Conservation (phyloP, 2,113 vertebrate genomes). For the Proteles cristata region DNA sequence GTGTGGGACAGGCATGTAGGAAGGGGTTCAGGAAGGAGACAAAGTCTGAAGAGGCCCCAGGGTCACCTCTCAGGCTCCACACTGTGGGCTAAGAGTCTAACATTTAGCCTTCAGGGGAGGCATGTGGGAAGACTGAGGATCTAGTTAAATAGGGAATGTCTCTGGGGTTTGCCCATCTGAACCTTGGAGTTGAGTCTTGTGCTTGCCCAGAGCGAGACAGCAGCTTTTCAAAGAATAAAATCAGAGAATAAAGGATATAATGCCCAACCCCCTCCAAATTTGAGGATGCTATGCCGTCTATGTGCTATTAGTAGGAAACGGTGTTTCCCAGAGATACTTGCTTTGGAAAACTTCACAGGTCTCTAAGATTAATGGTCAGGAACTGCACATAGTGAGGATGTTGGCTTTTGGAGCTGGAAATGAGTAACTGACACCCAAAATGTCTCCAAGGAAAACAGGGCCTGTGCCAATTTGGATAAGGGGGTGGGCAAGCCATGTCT, state of each 20-base stretch:
- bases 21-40: background rate
- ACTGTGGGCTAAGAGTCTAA: background rate
- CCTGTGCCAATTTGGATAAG: background rate
- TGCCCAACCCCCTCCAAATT: background rate
- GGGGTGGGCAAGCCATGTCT: background rate
- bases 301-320: background rate
- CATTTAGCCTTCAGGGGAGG: background rate
- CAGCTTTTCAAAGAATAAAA: background rate
- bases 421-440: background rate
- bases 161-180: background rate
- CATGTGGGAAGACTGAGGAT: background rate
- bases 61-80: background rate
- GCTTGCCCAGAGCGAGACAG: background rate
- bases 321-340: background rate
- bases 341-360: background rate
- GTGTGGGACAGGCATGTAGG: background rate
- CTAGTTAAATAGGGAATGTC: no score
- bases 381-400: background rate
- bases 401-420: background rate
- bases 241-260: background rate
- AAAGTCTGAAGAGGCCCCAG: background rate
- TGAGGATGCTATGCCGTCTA: background rate
- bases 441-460: background rate
- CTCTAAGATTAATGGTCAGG: background rate
- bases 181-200: background rate